These are phyloP conservation scores for Diogma glabrata DNA, from an alignment of 2,888 invertebrate species.

Conservation along the genomic window DNA sequence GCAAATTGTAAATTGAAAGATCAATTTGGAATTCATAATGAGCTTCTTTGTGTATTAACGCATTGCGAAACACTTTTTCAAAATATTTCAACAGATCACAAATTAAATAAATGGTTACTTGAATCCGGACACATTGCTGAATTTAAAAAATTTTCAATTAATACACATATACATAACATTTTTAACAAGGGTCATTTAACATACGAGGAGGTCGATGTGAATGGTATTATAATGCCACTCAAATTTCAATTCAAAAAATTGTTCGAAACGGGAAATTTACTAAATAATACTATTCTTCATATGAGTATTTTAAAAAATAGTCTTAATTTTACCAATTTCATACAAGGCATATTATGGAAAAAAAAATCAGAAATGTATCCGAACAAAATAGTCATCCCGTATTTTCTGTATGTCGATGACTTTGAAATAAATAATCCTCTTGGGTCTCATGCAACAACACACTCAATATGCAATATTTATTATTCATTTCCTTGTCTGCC, in stretches of 20 bases:
- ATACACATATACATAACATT: background rate
- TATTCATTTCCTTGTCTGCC: background rate
- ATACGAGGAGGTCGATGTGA: background rate
- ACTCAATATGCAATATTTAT: background rate
- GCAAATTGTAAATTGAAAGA: background rate
- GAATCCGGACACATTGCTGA: background rate
- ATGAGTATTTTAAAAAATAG: background rate
- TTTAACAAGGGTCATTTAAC: background rate
- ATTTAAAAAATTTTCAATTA: slow-evolving; percentile 3
- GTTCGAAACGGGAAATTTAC: background rate
- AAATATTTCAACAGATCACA: background rate
- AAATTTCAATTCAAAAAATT: background rate
- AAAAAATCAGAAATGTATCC: background rate
- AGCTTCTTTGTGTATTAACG: background rate
- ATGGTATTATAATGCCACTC: background rate
- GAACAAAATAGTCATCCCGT: background rate
- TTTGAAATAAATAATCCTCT: background rate
- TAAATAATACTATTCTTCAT: background rate
- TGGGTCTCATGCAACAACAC: background rate
- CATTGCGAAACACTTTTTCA: background rate
- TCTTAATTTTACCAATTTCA: background rate
- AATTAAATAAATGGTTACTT: background rate
- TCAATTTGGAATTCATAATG: background rate
- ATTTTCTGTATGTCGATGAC: background rate
- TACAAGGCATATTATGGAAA: background rate